phyloP scores from a whole-genome alignment of 2,888 invertebrate species.

The Steromphala cineraria region DNA sequence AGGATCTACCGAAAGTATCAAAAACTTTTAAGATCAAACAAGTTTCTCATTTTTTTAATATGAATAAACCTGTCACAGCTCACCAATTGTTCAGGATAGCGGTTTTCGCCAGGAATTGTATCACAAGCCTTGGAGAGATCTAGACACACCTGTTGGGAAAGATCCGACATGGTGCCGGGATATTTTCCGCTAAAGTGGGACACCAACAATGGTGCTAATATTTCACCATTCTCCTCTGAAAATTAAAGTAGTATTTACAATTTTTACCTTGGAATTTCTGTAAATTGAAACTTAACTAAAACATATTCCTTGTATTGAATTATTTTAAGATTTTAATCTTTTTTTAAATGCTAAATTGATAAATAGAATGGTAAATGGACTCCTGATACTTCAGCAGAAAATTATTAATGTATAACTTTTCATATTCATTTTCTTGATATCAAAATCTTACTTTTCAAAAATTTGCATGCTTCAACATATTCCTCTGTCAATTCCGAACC shows the following conservation, averaged over 20 bases:
- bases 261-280: too few species aligned
- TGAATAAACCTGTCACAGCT: background rate
- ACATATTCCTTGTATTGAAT: too few species aligned
- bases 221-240: constrained; percentile 21
- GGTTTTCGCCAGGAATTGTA: constrained; percentile 23
- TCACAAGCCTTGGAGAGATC: constrained; percentile 32
- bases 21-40: too few species aligned
- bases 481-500: background rate
- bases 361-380: too few species aligned
- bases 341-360: too few species aligned
- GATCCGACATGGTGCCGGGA: constrained; percentile 25
- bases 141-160: constrained; percentile 34
- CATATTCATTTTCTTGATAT: too few species aligned
- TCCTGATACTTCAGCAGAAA: too few species aligned
- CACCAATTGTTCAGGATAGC: constrained; percentile 19
- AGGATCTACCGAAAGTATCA: too few species aligned
- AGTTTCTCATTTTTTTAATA: too few species aligned
- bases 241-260: background rate
- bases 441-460: background rate
- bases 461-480: background rate
- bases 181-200: constrained; percentile 23
- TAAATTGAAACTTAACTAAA: too few species aligned
- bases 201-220: constrained; percentile 20
- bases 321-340: too few species aligned
- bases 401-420: too few species aligned